phyloP scores from a whole-genome alignment of 2,113 vertebrate species.

The Xerus inauris region DNA sequence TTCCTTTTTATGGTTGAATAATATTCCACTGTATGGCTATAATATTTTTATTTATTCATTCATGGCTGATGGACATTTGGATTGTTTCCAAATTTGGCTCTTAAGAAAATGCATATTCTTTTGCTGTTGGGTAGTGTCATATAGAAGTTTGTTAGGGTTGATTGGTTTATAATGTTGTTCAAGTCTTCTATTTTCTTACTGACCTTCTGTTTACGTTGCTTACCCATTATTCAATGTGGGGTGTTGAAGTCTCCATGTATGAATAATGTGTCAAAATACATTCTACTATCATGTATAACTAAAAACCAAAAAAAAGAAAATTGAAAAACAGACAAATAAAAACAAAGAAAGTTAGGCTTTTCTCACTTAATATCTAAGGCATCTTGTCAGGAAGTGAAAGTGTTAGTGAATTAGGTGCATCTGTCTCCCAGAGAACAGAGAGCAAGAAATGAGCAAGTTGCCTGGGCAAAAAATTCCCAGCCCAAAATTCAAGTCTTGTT shows the following conservation, averaged over 20 bases:
- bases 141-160: neutral
- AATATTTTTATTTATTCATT: neutral
- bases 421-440: constrained; percentile 1
- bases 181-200: neutral
- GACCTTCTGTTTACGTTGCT: neutral
- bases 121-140: neutral
- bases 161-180: neutral
- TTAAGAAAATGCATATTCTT: neutral
- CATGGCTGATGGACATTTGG: neutral
- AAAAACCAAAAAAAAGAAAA: too few relatives aligned
- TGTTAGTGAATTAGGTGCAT: constrained; percentile 11
- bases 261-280: too few relatives aligned
- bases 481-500: constrained; percentile 38
- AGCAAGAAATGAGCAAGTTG: constrained; percentile 40
- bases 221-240: neutral
- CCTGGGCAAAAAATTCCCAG: neutral
- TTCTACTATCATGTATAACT: too few relatives aligned
- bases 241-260: neutral
- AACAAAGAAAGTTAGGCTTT: neutral
- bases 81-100: neutral
- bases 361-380: neutral
- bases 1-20: neutral
- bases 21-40: neutral
- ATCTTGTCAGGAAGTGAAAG: neutral
- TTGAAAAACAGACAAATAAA: too few relatives aligned